phyloP scores from a whole-genome alignment of 2,888 invertebrate species.

The Hypomecis atomaria region DNA sequence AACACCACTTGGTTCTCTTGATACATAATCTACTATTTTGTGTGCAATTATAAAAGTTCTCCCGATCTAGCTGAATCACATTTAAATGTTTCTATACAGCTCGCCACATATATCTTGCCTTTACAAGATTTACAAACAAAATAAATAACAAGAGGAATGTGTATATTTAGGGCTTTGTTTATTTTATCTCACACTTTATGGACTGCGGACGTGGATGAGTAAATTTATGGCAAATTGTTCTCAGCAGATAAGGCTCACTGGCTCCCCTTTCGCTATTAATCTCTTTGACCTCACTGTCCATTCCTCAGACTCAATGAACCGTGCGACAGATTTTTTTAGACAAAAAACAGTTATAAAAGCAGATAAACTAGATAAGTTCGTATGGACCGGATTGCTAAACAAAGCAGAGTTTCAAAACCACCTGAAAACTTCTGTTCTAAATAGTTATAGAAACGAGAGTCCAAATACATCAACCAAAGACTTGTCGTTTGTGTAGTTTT shows the following conservation, averaged over 20 bases:
- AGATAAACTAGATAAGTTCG: background rate
- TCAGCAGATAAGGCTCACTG: slow-evolving; percentile 20
- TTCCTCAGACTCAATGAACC: slow-evolving; percentile 13
- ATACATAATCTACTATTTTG: too few relatives aligned
- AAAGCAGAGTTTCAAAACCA: background rate
- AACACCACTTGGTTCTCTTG: too few relatives aligned
- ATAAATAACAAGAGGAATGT: slow-evolving; percentile 25
- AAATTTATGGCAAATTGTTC: slow-evolving; percentile 31
- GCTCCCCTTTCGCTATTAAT: slow-evolving; percentile 19
- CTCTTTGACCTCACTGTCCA: slow-evolving; percentile 13
- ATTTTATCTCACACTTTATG: slow-evolving; percentile 25
- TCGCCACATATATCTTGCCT: slow-evolving; percentile 1
- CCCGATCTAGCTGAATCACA: too few relatives aligned
- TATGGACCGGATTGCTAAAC: background rate
- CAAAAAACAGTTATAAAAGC: background rate
- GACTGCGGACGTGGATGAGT: slow-evolving; percentile 13
- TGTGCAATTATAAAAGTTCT: too few relatives aligned
- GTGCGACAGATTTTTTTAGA: slow-evolving; percentile 28
- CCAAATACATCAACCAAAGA: too few relatives aligned
- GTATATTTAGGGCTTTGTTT: slow-evolving; percentile 29
- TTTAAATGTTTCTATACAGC: too few relatives aligned
- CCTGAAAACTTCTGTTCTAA: too few relatives aligned
- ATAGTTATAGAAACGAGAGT: too few relatives aligned
- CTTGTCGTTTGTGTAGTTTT: too few relatives aligned
- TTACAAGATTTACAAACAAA: slow-evolving; percentile 20